Percentiles rank a stretch among this genome's conserved stretches.
These are phyloP conservation scores for Siniperca scherzeri DNA, from an alignment of 2,797 vertebrate species.

Conservation along the genomic window DNA sequence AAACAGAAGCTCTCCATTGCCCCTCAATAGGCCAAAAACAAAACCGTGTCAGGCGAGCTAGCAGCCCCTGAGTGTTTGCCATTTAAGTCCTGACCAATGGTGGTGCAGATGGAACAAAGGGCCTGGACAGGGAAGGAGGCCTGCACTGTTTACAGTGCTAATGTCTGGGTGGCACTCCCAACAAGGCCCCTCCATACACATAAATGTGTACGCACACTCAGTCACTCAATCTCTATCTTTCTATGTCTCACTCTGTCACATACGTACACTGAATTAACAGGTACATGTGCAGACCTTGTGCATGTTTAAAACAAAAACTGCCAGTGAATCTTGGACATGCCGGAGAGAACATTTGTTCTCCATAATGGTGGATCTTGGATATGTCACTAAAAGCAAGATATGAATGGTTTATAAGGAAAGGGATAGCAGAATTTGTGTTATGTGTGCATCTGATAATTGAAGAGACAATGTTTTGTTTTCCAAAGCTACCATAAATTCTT, in stretches of 20 bases:
- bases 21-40: constrained; percentile 83
- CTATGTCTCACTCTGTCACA: constrained; percentile 27
- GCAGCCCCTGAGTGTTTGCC: constrained; percentile 85
- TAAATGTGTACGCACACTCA: constrained; percentile 55
- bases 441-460: constrained; percentile 6
- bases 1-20: constrained; percentile 85
- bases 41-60: constrained; percentile 85
- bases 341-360: neutral
- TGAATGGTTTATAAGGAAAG: neutral
- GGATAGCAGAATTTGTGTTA: neutral
- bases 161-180: constrained; percentile 77
- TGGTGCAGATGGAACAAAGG: constrained; percentile 79
- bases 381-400: constrained; percentile 5
- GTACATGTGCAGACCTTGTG: constrained; percentile 26
- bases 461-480: constrained; percentile 16
- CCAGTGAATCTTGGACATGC: neutral
- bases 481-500: neutral
- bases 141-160: constrained; percentile 82
- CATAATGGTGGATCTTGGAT: neutral
- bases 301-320: constrained; percentile 13
- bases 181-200: constrained; percentile 68
- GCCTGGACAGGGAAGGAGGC: constrained; percentile 73
- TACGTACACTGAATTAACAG: constrained; percentile 48
- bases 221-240: constrained; percentile 52
- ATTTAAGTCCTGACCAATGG: constrained; percentile 84